Percentiles rank a stretch among this genome's conserved stretches.
Evolutionary conservation across 2,113 vertebrate species (phyloP).

Genomic region (Charadrius vociferus): DNA sequence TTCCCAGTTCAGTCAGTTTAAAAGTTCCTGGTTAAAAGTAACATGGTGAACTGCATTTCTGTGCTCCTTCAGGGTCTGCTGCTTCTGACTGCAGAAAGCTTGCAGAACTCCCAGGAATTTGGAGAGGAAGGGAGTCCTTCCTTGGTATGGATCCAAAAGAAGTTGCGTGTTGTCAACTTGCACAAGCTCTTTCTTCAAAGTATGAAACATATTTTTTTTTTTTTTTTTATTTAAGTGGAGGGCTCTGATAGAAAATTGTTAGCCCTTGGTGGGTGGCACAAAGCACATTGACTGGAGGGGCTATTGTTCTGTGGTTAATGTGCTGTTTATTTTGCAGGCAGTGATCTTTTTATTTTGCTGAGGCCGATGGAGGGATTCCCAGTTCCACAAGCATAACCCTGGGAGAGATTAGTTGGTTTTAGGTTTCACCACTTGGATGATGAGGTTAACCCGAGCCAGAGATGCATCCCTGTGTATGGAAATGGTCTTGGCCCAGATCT

Average conservation of each 20-base stretch:
- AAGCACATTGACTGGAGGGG: not conserved
- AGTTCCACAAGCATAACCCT: constrained; percentile 44
- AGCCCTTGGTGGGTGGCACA: constrained; percentile 7
- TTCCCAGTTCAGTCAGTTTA: not conserved
- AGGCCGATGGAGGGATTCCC: constrained; percentile 58
- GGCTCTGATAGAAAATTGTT: not conserved
- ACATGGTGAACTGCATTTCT: not conserved
- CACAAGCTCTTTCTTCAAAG: not conserved
- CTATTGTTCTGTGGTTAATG: constrained; percentile 26
- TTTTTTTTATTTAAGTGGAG: not conserved
- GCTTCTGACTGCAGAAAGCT: not conserved
- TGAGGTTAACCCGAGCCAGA: constrained; percentile 37
- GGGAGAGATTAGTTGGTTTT: constrained; percentile 46
- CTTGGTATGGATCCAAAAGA: not conserved
- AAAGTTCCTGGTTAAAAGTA: not conserved
- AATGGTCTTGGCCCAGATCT: constrained; percentile 37
- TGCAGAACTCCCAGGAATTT: not conserved
- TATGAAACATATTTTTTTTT: not conserved
- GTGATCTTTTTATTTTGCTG: constrained; percentile 47
- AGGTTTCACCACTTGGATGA: constrained; percentile 26
- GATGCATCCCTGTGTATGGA: constrained; percentile 11
- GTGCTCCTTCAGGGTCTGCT: not conserved
- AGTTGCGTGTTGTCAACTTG: not conserved
- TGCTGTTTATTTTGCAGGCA: constrained; percentile 45
- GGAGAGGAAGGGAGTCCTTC: not conserved